Evolutionary conservation across 2,113 vertebrate species (phyloP).

Genomic region (Catharus bicknelli): DNA sequence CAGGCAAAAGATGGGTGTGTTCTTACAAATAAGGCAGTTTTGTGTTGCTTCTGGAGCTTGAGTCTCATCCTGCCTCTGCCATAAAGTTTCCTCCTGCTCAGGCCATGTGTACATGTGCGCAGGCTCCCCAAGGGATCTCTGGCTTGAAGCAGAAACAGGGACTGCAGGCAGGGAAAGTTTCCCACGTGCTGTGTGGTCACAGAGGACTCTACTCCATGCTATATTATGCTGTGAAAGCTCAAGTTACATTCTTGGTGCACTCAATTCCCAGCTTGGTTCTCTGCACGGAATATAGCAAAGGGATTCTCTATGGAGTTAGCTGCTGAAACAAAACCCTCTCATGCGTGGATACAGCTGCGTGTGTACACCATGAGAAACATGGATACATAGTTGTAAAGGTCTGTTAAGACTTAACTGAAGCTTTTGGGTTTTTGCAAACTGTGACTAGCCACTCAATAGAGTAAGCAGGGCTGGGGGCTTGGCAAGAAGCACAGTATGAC

Average conservation of each 20-base stretch:
- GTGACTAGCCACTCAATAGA: not conserved
- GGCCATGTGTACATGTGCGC: not conserved
- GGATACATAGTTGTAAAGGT: not conserved
- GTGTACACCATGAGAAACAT: not conserved
- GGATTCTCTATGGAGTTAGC: not conserved
- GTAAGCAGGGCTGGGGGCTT: not conserved
- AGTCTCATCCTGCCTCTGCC: not conserved
- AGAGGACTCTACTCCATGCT: not conserved
- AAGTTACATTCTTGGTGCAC: not conserved
- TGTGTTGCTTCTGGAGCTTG: not conserved
- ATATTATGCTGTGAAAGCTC: not conserved
- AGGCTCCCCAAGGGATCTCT: not conserved
- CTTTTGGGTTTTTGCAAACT: not conserved
- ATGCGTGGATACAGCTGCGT: not conserved
- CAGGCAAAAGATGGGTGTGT: fast-evolving
- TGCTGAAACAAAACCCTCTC: not conserved
- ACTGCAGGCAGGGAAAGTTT: not conserved
- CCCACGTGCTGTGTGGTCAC: fast-evolving
- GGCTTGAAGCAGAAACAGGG: not conserved
- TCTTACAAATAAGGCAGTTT: not conserved
- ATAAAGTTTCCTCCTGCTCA: not conserved
- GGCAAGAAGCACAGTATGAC: not conserved
- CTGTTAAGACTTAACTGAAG: not conserved
- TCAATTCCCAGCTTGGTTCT: not conserved
- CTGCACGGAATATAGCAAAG: fast-evolving